Evolutionary conservation across 2,888 invertebrate genomes (phyloP).

Genomic region (Amblyjoppa fuscipennis): DNA sequence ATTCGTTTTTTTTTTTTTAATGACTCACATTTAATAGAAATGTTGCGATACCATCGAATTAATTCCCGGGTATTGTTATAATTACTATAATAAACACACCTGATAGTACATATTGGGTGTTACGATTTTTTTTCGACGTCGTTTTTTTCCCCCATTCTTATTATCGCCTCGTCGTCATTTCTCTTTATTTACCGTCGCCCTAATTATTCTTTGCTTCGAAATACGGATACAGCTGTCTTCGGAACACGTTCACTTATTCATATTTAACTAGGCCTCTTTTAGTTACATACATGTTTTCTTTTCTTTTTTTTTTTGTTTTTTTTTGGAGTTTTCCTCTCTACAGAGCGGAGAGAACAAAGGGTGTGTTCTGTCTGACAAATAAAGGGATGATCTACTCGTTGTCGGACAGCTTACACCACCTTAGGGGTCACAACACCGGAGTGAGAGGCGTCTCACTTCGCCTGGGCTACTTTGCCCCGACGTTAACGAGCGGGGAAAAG

Average conservation of each 20-base stretch:
- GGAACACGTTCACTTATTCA: constrained; percentile 12
- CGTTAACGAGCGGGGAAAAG: constrained; percentile 7
- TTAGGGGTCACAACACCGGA: constrained; percentile 47
- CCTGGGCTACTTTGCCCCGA: constrained; percentile 15
- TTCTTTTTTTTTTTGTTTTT: constrained; percentile 5
- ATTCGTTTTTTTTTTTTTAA: constrained; percentile 50
- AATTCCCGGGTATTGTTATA: constrained; percentile 48
- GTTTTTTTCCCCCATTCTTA: constrained; percentile 2
- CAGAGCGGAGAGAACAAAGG: neutral
- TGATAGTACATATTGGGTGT: constrained; percentile 52
- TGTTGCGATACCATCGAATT: constrained; percentile 56
- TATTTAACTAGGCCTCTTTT: constrained; percentile 53
- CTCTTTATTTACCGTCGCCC: neutral
- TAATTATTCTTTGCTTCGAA: constrained; percentile 24
- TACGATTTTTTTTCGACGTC: constrained; percentile 18
- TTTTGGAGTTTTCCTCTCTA: neutral
- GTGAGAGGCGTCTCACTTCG: constrained; percentile 44
- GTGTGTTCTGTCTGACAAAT: constrained; percentile 34
- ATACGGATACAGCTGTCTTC: constrained; percentile 30
- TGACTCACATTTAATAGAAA: constrained; percentile 62
- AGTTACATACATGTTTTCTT: constrained; percentile 41
- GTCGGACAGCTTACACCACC: constrained; percentile 40
- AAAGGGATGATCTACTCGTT: constrained; percentile 42
- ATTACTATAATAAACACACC: constrained; percentile 54
- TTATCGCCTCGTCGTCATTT: constrained; percentile 37